Conservation (phyloP, 2,888 invertebrate species). For the Gandaritis pyraliata region DNA sequence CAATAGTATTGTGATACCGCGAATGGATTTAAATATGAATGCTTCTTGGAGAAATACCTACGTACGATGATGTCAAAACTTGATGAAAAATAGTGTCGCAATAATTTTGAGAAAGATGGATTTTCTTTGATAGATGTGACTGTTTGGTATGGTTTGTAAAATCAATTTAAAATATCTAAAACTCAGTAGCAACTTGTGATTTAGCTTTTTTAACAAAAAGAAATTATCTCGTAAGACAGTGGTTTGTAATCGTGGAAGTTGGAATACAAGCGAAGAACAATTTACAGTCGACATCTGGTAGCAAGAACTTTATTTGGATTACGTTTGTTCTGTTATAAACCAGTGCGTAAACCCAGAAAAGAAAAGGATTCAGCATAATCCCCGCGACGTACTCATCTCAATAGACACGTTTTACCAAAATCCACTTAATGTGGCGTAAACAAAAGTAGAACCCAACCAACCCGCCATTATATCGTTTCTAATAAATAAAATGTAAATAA, state of each 20-base stretch:
- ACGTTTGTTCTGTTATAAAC: conserved; percentile 19
- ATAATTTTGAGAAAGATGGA: too few relatives aligned
- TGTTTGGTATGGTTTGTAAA: too few relatives aligned
- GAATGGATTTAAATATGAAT: conserved; percentile 16
- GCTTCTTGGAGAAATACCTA: conserved; percentile 2
- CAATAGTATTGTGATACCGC: conserved; percentile 17
- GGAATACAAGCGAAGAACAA: neutral
- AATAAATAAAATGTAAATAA: conserved; percentile 80
- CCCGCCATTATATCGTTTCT: conserved; percentile 65
- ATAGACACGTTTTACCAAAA: conserved; percentile 48
- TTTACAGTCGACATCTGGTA: neutral
- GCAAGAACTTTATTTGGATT: conserved; percentile 8
- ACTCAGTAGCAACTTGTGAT: too few relatives aligned
- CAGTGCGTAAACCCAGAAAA: conserved; percentile 17
- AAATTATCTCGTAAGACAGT: too few relatives aligned
- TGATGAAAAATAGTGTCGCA: neutral
- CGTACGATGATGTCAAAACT: neutral
- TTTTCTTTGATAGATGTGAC: too few relatives aligned
- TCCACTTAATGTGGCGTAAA: conserved; percentile 57
- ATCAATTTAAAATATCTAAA: too few relatives aligned
- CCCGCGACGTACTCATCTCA: conserved; percentile 32
- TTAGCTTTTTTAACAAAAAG: too few relatives aligned
- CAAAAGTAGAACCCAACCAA: conserved; percentile 57
- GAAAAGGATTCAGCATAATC: conserved; percentile 31
- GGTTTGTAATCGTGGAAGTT: neutral